A percentile compares a stretch with the other conserved stretches of the same genome.
These are phyloP conservation scores for Corythornis vintsioides DNA, from an alignment of 2,113 vertebrate genomes.

Conservation along the genomic window DNA sequence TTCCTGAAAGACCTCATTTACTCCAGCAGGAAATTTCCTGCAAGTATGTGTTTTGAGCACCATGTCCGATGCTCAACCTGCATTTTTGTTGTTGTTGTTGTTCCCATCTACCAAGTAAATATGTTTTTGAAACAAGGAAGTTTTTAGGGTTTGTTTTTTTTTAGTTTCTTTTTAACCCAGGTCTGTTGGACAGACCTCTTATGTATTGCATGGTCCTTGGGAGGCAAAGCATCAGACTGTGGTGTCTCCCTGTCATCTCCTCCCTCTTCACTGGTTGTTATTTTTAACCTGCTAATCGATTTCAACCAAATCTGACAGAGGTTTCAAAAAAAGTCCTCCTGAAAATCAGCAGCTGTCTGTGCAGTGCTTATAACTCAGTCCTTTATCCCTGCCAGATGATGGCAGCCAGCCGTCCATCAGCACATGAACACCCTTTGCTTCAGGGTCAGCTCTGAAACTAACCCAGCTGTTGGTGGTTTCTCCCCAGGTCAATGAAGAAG, in stretches of 20 bases:
- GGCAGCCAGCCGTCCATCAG: background rate
- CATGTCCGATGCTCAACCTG: background rate
- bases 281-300: background rate
- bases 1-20: constrained; percentile 8
- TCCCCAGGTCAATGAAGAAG: fast-evolving
- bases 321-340: background rate
- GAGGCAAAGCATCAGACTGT: background rate
- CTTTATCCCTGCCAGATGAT: background rate
- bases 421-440: fast-evolving
- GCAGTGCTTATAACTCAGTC: background rate
- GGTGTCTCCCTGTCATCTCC: background rate
- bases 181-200: background rate
- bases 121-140: background rate
- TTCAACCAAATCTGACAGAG: background rate
- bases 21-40: background rate
- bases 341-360: background rate
- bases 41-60: background rate
- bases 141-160: background rate
- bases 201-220: background rate
- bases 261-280: background rate
- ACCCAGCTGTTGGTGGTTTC: background rate
- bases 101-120: background rate
- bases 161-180: background rate
- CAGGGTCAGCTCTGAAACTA: background rate
- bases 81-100: background rate